Base-by-base conservation (phyloP, 92 coral and sea anemone genomes). In the Paragorgia papillata region DNA sequence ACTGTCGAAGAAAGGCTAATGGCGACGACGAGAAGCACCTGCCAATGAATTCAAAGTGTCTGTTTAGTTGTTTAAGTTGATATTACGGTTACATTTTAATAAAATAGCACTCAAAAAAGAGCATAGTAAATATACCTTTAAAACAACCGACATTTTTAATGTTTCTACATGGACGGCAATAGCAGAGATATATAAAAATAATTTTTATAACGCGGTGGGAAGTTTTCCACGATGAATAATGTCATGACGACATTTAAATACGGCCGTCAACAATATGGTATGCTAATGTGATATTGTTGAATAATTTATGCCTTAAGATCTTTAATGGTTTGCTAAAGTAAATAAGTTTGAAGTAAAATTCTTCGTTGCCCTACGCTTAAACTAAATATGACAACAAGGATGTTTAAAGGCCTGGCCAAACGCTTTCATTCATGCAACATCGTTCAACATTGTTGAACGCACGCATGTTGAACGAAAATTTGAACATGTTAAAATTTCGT, bases 241-340 rank as follows among this genome's bases (percentile, higher is more conserved):
- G 74, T 26, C 74, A 67, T 67, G 74, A 55, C 49, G 74, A 67
- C 31, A 41, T 41, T 33, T 1, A 33, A 33, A 63, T 33, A 63
- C 17, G 1, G 20, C 22, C 6, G 74, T 46, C 31, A 44, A 67
- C 51, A 43, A 44, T 13, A 44, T 26, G 33, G 25, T 43, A 43
- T 63, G 40, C 49, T 43, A 20, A 46, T 46, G n/a, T 6, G 29
- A 13, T n/a, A 44, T 6, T 44, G 28, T 0, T 67, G 39, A 67
- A 67, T 67, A 67, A 67, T 67, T 67, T 21, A 67, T 67, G 21
- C 53, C n/a, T n/a, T n/a, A n/a, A n/a, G n/a, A n/a, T n/a, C n/a
- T n/a, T n/a, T n/a, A n/a, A n/a, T 37, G 12, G 6, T 37, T 37
- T 37, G 5, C 12, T 37, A 37, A 46, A 6, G 53, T 46, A 7